Conservation (phyloP, 2,797 vertebrate species). For the Vespertilio murinus region DNA sequence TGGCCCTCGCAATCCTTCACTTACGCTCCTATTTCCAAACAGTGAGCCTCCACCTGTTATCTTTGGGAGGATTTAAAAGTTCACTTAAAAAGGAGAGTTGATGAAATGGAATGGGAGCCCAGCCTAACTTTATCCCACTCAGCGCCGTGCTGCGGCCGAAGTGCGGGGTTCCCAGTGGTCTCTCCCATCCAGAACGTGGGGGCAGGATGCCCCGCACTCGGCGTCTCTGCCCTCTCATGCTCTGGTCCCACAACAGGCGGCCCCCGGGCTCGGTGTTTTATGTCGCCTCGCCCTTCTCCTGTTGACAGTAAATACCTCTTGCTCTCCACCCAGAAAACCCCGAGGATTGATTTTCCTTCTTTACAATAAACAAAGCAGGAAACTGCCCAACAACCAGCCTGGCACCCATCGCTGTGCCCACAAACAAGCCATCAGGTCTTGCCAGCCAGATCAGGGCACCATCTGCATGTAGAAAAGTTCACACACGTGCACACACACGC, state of each 20-base stretch:
- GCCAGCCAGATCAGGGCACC: conserved; percentile 61
- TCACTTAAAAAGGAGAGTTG: background rate
- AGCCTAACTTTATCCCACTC: background rate
- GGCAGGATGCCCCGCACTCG: background rate
- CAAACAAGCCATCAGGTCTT: conserved; percentile 68
- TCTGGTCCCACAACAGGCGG: conserved; percentile 9
- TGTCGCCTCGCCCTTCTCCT: conserved; percentile 62
- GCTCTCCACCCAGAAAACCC: conserved; percentile 69
- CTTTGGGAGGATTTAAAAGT: background rate
- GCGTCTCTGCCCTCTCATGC: conserved; percentile 15
- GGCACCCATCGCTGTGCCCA: background rate
- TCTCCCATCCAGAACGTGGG: background rate
- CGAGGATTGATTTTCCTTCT: conserved; percentile 76
- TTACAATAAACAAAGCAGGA: conserved; percentile 83
- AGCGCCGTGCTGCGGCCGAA: background rate
- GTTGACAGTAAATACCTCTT: conserved; percentile 83
- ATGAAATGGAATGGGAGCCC: background rate
- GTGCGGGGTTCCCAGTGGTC: background rate
- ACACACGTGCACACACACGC: background rate
- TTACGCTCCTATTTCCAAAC: background rate
- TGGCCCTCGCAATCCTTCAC: background rate
- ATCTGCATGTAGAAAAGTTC: background rate
- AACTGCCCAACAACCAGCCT: conserved; percentile 63
- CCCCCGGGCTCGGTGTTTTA: conserved; percentile 59
- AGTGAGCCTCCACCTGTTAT: background rate